phyloP scores from a whole-genome alignment of 2,113 vertebrate species.

The Alligator mississippiensis region DNA sequence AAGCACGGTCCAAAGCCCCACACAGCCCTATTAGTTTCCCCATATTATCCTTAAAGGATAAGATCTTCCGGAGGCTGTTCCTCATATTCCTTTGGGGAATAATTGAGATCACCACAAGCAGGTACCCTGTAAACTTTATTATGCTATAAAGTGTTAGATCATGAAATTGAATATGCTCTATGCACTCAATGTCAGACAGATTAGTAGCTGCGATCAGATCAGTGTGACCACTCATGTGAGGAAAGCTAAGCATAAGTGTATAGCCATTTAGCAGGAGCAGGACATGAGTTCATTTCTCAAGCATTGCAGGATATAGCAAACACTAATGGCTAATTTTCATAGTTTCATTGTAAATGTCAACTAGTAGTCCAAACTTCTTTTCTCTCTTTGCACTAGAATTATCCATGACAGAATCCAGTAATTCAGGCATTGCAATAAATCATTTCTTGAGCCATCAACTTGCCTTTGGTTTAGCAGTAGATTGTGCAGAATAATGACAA shows the following conservation, averaged over 20 bases:
- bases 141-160: too few relatives aligned
- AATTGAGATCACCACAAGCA: background rate
- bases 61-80: background rate
- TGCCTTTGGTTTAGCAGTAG: background rate
- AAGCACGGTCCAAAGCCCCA: too few relatives aligned
- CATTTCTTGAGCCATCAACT: background rate
- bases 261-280: background rate
- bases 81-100: background rate
- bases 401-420: background rate
- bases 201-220: background rate
- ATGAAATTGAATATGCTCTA: too few relatives aligned
- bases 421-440: background rate
- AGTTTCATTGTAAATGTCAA: background rate
- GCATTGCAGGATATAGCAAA: background rate
- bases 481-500: background rate
- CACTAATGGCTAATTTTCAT: accelerated
- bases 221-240: background rate
- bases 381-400: background rate
- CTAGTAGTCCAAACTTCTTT: background rate
- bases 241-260: background rate
- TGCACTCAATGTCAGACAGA: too few relatives aligned
- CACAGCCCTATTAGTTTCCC: background rate
- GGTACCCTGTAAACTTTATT: background rate
- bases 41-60: background rate
- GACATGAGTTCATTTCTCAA: background rate